phyloP scores from a whole-genome alignment of 2,888 invertebrate genomes.

The Machimus atricapillus region DNA sequence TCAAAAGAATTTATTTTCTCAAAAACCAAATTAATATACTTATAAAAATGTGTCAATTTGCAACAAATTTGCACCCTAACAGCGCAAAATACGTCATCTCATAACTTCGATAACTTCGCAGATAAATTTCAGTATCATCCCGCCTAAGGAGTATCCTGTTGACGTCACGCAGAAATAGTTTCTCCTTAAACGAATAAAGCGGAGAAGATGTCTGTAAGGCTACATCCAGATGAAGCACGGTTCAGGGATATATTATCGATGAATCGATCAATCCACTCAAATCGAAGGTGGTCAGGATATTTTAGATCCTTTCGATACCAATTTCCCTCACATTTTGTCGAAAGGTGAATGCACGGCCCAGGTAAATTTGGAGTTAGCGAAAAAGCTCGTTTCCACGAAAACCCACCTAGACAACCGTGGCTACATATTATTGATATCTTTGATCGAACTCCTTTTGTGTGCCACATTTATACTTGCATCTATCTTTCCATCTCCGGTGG shows the following conservation, averaged over 20 bases:
- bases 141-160: not conserved
- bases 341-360: not conserved
- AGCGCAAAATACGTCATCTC: not conserved
- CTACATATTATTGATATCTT: not conserved
- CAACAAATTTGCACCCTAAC: not conserved
- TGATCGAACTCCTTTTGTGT: constrained; percentile 8
- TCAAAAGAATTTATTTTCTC: too few species aligned
- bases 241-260: not conserved
- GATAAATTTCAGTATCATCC: constrained; percentile 11
- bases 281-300: not conserved
- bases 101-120: not conserved
- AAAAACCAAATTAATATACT: not conserved
- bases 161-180: not conserved
- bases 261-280: constrained; percentile 6
- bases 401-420: not conserved
- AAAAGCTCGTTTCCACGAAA: not conserved
- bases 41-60: not conserved
- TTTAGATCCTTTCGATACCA: not conserved
- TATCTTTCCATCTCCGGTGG: not conserved
- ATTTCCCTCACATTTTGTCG: not conserved
- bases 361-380: not conserved
- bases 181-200: constrained; percentile 2
- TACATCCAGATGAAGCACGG: not conserved
- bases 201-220: not conserved
- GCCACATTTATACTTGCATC: not conserved